Percentiles rank a stretch among this genome's conserved stretches.
Conservation (phyloP, 1,140 invertebrate genomes). For the Vanessa tameamea region DNA sequence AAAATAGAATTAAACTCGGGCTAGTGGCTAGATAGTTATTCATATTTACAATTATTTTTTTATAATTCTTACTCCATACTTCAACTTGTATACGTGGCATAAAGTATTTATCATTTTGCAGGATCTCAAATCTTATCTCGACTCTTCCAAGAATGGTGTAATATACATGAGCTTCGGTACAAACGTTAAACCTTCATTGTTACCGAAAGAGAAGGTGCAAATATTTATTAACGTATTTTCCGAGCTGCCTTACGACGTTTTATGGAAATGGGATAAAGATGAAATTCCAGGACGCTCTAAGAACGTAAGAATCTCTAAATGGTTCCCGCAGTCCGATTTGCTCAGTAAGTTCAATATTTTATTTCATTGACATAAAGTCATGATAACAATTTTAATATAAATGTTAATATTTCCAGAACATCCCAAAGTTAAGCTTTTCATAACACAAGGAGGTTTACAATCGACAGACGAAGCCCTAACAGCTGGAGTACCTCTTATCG, state of each 20-base stretch:
- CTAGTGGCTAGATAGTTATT: too few relatives aligned
- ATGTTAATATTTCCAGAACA: constrained; percentile 38
- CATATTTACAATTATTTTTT: too few relatives aligned
- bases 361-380: background rate
- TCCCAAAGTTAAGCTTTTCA: constrained; percentile 50
- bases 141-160: constrained; percentile 79
- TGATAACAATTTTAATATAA: too few relatives aligned
- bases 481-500: constrained; percentile 80
- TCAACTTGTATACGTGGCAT: background rate
- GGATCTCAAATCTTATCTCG: constrained; percentile 81
- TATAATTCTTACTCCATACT: too few relatives aligned
- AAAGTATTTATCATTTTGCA: constrained; percentile 32
- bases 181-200: constrained; percentile 68
- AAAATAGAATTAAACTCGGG: too few relatives aligned
- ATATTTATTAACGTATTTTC: constrained; percentile 74
- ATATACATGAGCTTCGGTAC: constrained; percentile 84
- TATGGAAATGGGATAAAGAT: constrained; percentile 78
- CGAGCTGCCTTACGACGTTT: constrained; percentile 65
- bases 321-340: constrained; percentile 41
- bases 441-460: constrained; percentile 76
- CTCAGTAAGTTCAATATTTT: constrained; percentile 28
- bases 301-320: constrained; percentile 66
- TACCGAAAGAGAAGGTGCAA: constrained; percentile 31
- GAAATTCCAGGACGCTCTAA: constrained; percentile 56
- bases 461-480: constrained; percentile 81